Percentiles rank a stretch among this genome's conserved stretches.
Conservation (phyloP, 2,888 invertebrate genomes). For the Dryomyza anilis region DNA sequence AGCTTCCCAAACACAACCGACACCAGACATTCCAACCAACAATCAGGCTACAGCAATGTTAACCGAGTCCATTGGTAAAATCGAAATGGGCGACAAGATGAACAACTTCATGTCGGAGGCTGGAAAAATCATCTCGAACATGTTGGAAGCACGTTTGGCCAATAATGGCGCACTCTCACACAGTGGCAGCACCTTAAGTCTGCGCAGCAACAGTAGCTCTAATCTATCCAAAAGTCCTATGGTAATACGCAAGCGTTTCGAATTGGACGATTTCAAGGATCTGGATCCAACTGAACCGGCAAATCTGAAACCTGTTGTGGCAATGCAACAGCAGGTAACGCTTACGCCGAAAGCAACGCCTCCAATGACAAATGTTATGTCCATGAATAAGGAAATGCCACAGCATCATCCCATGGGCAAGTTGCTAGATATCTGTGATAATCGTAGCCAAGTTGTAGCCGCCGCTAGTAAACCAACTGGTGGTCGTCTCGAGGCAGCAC, state of each 20-base stretch:
- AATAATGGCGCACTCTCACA: slow-evolving; percentile 38
- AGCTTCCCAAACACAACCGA: background rate
- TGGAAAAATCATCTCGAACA: slow-evolving; percentile 58
- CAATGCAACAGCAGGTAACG: slow-evolving; percentile 33
- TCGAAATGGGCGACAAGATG: slow-evolving; percentile 52
- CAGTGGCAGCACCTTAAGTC: slow-evolving; percentile 45
- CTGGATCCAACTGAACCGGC: slow-evolving; percentile 53
- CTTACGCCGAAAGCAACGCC: slow-evolving; percentile 29
- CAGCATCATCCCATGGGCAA: slow-evolving; percentile 55
- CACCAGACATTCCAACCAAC: slow-evolving; percentile 29
- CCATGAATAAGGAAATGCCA: slow-evolving; percentile 41
- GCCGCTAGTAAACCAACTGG: background rate
- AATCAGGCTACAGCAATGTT: slow-evolving; percentile 51
- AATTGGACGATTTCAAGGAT: slow-evolving; percentile 55
- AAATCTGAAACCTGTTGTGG: slow-evolving; percentile 49
- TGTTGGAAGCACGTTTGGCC: slow-evolving; percentile 56
- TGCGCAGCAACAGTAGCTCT: slow-evolving; percentile 49
- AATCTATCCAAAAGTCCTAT: slow-evolving; percentile 52
- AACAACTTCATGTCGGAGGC: slow-evolving; percentile 58
- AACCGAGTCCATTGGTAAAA: slow-evolving; percentile 54
- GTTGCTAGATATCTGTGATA: slow-evolving; percentile 57
- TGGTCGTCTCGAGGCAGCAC: background rate
- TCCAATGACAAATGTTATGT: slow-evolving; percentile 13
- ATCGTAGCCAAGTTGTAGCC: slow-evolving; percentile 8
- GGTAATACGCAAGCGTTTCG: slow-evolving; percentile 54